Percentiles rank a stretch among this genome's conserved stretches.
Evolutionary conservation across 1,140 invertebrate species (phyloP).

Genomic region (Zelostemma sp.): DNA sequence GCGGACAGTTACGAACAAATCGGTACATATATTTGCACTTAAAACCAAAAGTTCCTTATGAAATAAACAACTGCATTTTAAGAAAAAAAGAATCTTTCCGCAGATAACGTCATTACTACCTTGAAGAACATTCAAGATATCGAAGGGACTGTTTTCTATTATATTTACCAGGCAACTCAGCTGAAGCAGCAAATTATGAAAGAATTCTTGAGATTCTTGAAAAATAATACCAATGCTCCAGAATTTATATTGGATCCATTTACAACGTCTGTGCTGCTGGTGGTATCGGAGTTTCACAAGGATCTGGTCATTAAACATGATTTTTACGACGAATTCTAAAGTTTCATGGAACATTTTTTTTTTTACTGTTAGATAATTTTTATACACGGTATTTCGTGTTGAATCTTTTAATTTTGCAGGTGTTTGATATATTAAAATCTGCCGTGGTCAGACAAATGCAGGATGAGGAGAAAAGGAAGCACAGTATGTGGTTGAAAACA

Average conservation of each 20-base stretch:
- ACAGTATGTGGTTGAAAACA: conserved; percentile 71
- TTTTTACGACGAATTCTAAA: not conserved
- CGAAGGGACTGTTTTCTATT: conserved; percentile 73
- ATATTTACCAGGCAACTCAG: conserved; percentile 70
- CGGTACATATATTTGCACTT: conserved; percentile 44
- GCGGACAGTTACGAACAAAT: conserved; percentile 47
- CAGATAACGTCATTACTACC: conserved; percentile 22
- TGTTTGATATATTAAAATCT: conserved; percentile 69
- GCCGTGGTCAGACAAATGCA: conserved; percentile 63
- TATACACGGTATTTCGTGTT: not conserved
- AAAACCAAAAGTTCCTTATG: not conserved
- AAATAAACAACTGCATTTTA: not conserved
- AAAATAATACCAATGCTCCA: conserved; percentile 66
- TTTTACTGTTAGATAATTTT: too few relatives aligned
- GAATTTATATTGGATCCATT: conserved; percentile 73
- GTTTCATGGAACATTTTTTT: too few relatives aligned
- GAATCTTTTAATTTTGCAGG: conserved; percentile 39
- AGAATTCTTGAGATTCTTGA: conserved; percentile 71
- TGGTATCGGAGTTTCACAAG: conserved; percentile 69
- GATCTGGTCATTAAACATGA: conserved; percentile 60
- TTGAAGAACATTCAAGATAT: conserved; percentile 61
- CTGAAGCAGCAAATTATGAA: conserved; percentile 67
- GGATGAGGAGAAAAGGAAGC: conserved; percentile 66
- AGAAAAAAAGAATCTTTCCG: too few relatives aligned
- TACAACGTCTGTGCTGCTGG: conserved; percentile 69